Evolutionary conservation across 2,113 vertebrate species (phyloP).

Genomic region (Halichoeres trimaculatus): DNA sequence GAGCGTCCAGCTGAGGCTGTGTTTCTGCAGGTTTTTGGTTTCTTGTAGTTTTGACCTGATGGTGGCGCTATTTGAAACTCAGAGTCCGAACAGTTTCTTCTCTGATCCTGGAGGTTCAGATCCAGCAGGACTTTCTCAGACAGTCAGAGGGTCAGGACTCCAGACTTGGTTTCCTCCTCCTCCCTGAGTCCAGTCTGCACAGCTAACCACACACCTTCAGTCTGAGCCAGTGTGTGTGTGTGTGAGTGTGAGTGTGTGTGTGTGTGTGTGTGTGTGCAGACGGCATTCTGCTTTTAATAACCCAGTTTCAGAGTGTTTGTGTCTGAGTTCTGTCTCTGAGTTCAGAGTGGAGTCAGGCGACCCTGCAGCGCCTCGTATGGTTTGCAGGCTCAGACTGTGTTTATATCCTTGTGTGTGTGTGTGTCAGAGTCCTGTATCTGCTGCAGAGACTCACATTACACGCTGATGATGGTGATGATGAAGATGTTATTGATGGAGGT

Average conservation of each 20-base stretch:
- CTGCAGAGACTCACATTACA: not conserved
- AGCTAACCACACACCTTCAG: not conserved
- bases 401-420: too few species aligned
- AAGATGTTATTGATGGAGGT: not conserved
- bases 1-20: too few species aligned
- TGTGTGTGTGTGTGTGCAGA: conserved; percentile 8
- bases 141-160: conserved; percentile 24
- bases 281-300: not conserved
- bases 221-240: not conserved
- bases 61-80: not conserved
- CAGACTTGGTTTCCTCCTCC: conserved; percentile 9
- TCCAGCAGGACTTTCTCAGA: conserved; percentile 18
- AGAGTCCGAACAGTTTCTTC: not conserved
- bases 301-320: not conserved
- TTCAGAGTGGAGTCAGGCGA: too few species aligned
- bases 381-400: not conserved
- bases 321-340: too few species aligned
- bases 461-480: not conserved
- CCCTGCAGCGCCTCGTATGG: not conserved
- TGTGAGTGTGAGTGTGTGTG: too few species aligned
- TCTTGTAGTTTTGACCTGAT: too few species aligned
- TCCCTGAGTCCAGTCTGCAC: not conserved
- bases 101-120: not conserved
- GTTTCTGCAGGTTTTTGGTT: too few species aligned
- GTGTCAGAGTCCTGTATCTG: too few species aligned